Conservation (phyloP, 1,140 invertebrate species). For the Trypoxylus dichotomus region DNA sequence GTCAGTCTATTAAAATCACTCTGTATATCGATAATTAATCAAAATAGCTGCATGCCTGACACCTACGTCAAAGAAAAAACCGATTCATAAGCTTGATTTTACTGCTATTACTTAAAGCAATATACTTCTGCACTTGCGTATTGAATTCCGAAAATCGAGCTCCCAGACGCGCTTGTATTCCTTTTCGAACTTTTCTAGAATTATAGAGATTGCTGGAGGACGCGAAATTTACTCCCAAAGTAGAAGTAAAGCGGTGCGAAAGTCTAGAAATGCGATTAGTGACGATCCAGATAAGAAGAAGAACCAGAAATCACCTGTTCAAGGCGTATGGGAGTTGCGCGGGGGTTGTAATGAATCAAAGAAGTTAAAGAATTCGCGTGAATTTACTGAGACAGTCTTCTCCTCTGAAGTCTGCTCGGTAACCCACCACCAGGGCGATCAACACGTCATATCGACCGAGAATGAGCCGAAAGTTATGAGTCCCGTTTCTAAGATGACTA, state of each 20-base stretch:
- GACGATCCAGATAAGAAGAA: slow-evolving; percentile 59
- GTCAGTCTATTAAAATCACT: too few relatives aligned
- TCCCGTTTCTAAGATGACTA: slow-evolving; percentile 51
- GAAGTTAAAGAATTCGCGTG: slow-evolving; percentile 57
- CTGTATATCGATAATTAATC: too few relatives aligned
- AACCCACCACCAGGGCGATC: slow-evolving; percentile 39
- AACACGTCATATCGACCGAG: slow-evolving; percentile 35
- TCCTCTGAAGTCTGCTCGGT: slow-evolving; percentile 66
- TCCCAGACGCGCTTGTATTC: not conserved
- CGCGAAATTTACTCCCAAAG: slow-evolving; percentile 84
- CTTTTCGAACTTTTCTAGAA: slow-evolving; percentile 56
- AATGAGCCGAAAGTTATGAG: slow-evolving; percentile 41
- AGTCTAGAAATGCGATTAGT: slow-evolving; percentile 63
- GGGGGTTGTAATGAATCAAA: slow-evolving; percentile 60
- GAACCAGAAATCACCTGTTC: slow-evolving; percentile 61
- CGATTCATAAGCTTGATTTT: not conserved
- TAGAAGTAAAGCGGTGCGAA: slow-evolving; percentile 74
- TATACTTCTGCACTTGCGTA: not conserved
- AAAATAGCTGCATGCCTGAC: too few relatives aligned
- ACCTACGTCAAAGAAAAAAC: not conserved
- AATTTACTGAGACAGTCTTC: slow-evolving; percentile 67
- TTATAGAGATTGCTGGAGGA: slow-evolving; percentile 86
- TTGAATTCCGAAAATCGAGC: not conserved
- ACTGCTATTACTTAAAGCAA: not conserved
- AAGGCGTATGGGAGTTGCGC: slow-evolving; percentile 66